Conservation (phyloP, 2,888 invertebrate species). For the Aleiodes testaceus region DNA sequence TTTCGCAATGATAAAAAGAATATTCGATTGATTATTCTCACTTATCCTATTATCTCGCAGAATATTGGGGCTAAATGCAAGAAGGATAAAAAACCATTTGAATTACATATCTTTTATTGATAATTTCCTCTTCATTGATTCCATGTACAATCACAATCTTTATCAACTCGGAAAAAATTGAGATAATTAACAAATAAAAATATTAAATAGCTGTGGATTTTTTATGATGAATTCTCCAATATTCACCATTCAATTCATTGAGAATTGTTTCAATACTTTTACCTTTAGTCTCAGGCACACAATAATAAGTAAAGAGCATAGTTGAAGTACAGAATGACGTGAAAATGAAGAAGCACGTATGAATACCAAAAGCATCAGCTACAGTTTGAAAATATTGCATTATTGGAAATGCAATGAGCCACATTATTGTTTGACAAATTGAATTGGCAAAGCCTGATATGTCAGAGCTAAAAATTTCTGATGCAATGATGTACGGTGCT, state of each 20-base stretch:
- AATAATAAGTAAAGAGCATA: constrained; percentile 57
- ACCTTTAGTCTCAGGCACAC: constrained; percentile 69
- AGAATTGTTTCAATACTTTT: constrained; percentile 63
- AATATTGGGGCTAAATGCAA: too few species aligned
- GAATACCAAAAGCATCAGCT: constrained; percentile 57
- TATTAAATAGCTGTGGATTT: background rate
- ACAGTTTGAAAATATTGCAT: constrained; percentile 62
- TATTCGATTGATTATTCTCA: too few species aligned
- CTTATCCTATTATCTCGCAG: too few species aligned
- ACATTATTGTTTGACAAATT: constrained; percentile 57
- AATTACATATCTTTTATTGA: too few species aligned
- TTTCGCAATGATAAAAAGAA: too few species aligned
- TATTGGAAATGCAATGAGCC: constrained; percentile 62
- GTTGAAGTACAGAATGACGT: constrained; percentile 56
- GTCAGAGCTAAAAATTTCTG: constrained; percentile 74
- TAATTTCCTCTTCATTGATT: too few species aligned
- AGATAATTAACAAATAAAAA: background rate
- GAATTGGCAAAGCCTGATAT: constrained; percentile 59
- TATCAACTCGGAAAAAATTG: background rate
- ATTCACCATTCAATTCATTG: constrained; percentile 60
- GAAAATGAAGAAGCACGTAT: constrained; percentile 67
- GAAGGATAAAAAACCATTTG: too few species aligned
- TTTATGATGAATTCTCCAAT: background rate
- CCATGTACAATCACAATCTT: too few species aligned
- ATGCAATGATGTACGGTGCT: constrained; percentile 74